Conservation (phyloP, 2,888 invertebrate genomes). For the Autographa gamma region DNA sequence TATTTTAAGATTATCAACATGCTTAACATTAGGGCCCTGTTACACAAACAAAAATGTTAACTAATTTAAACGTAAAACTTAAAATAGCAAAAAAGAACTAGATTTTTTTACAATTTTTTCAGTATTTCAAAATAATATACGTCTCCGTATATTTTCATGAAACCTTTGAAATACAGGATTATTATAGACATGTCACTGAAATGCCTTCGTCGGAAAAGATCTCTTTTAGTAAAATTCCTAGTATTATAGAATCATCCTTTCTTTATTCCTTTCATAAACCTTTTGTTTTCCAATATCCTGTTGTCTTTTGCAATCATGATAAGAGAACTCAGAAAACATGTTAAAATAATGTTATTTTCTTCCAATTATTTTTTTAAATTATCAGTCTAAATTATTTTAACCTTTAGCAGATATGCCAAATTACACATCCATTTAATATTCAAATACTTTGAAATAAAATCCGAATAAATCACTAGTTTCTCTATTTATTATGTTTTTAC, state of each 20-base stretch:
- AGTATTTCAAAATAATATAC: too few species aligned
- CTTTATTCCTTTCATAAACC: background rate
- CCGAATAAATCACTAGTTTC: slow-evolving; percentile 12
- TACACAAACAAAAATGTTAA: too few species aligned
- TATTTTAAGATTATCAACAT: too few species aligned
- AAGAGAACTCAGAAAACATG: background rate
- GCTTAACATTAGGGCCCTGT: too few species aligned
- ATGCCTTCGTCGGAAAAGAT: too few species aligned
- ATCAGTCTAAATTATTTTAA: too few species aligned
- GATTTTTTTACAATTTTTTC: too few species aligned
- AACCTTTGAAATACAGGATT: background rate
- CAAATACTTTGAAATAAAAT: background rate
- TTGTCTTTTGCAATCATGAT: slow-evolving; percentile 1
- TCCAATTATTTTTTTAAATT: too few species aligned
- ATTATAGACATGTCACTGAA: background rate
- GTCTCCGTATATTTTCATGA: too few species aligned
- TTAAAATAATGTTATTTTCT: too few species aligned
- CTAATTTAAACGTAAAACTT: too few species aligned
- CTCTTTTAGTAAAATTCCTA: background rate
- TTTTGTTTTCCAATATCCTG: background rate
- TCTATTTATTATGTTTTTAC: background rate
- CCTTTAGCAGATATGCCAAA: background rate
- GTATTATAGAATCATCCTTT: background rate
- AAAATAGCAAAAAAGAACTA: too few species aligned
- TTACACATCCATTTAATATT: background rate